Evolutionary conservation across 2,888 invertebrate species (phyloP).

Genomic region (Leucophora obtusa): DNA sequence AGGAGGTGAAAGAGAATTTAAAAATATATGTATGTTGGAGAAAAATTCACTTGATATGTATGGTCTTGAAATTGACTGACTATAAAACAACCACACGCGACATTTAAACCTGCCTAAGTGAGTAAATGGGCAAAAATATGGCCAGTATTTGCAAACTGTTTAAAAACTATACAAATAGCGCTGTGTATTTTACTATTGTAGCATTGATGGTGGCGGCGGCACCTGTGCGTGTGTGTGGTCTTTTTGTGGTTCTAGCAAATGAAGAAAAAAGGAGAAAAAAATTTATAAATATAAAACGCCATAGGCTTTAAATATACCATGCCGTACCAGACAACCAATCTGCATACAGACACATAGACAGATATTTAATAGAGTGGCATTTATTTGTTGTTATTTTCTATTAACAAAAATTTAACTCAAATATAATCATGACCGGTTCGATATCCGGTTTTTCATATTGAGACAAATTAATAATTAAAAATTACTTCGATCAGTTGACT

Average conservation of each 20-base stretch:
- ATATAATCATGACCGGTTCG: no score
- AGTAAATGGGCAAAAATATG: slow-evolving; percentile 39
- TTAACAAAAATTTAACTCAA: no score
- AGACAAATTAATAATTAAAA: no score
- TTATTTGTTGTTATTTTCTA: no score
- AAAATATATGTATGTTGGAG: background rate
- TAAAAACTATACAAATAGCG: slow-evolving; percentile 10
- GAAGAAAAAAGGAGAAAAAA: slow-evolving; percentile 6
- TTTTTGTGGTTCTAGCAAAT: slow-evolving; percentile 41
- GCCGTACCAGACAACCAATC: slow-evolving; percentile 50
- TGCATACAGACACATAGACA: background rate
- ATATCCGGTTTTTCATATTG: no score
- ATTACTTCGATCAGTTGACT: no score
- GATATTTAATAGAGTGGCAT: background rate
- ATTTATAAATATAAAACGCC: background rate
- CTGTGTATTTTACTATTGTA: slow-evolving; percentile 24
- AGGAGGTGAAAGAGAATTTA: background rate
- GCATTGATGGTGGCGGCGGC: slow-evolving; percentile 41
- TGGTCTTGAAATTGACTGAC: slow-evolving; percentile 51
- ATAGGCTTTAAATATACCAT: slow-evolving; percentile 43
- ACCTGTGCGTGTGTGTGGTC: slow-evolving; percentile 65
- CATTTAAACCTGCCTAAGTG: slow-evolving; percentile 53
- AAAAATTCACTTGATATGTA: slow-evolving; percentile 46
- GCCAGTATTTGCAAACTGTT: slow-evolving; percentile 46
- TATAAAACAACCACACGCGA: slow-evolving; percentile 53